A percentile compares a stretch with the other conserved stretches of the same genome.
These are phyloP conservation scores for Psylliodes chrysocephalus DNA, from an alignment of 2,888 invertebrate genomes.

Conservation along the genomic window DNA sequence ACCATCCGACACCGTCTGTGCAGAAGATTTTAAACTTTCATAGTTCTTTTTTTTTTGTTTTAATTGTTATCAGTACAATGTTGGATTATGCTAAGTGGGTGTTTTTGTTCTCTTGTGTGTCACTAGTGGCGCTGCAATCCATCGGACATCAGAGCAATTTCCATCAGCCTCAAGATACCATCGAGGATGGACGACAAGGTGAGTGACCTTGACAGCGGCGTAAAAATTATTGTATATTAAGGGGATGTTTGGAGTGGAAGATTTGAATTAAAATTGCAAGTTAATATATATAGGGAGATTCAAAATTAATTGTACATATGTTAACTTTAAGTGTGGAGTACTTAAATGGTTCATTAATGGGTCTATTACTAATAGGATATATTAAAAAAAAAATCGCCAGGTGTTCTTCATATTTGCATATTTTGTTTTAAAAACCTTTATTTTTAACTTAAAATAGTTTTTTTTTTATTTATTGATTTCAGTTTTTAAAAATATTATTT, in stretches of 20 bases:
- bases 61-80: conserved; percentile 51
- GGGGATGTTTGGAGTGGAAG: not conserved
- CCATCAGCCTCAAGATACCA: conserved; percentile 44
- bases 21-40: conserved; percentile 2
- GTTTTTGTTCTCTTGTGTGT: conserved; percentile 66
- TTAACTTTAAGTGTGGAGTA: too few species aligned
- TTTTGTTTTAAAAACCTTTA: too few species aligned
- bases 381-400: too few species aligned
- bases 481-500: too few species aligned
- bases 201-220: conserved; percentile 46
- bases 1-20: not conserved
- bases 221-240: not conserved
- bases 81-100: conserved; percentile 67
- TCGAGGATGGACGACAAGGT: conserved; percentile 59
- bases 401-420: too few species aligned
- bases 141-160: conserved; percentile 62
- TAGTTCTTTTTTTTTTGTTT: not conserved
- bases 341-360: too few species aligned
- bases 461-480: too few species aligned
- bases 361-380: too few species aligned
- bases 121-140: conserved; percentile 68
- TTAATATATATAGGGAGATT: too few species aligned
- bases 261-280: too few species aligned
- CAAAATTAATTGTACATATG: too few species aligned
- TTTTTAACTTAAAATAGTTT: too few species aligned